Evolutionary conservation across 2,797 vertebrate genomes (phyloP).

Genomic region (Rhyacichthys aspro): DNA sequence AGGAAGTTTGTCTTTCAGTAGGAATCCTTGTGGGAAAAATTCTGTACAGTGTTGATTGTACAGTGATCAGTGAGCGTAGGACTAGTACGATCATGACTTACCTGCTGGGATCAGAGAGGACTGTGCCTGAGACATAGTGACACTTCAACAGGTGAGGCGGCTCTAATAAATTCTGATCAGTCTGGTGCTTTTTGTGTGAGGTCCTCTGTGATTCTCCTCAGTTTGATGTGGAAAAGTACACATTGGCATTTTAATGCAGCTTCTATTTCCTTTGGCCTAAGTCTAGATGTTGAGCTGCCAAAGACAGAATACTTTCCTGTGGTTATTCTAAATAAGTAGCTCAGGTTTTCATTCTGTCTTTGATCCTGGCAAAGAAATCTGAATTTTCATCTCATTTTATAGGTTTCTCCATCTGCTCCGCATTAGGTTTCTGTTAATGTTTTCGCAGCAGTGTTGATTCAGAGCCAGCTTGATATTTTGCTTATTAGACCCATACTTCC

Average conservation of each 20-base stretch:
- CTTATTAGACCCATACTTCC: conserved; percentile 1
- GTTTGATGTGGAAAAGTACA: conserved; percentile 74
- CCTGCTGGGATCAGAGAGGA: conserved; percentile 35
- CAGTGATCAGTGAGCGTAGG: conserved; percentile 29
- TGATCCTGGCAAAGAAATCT: conserved; percentile 60
- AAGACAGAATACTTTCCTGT: conserved; percentile 74
- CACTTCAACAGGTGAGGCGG: conserved; percentile 65
- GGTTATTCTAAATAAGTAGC: conserved; percentile 63
- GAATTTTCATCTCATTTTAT: conserved; percentile 51
- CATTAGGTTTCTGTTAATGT: conserved; percentile 40
- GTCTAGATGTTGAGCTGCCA: conserved; percentile 62
- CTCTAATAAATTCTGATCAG: conserved; percentile 41
- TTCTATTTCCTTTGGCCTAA: conserved; percentile 73
- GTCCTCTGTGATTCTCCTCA: conserved; percentile 62
- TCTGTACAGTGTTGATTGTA: conserved; percentile 18
- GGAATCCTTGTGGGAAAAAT: conserved; percentile 43
- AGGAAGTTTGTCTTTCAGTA: conserved; percentile 36
- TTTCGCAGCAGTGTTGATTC: conserved; percentile 31
- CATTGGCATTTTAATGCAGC: conserved; percentile 66
- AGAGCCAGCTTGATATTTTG: conserved; percentile 30
- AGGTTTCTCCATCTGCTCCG: conserved; percentile 51
- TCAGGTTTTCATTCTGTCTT: conserved; percentile 62
- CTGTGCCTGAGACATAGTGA: conserved; percentile 28
- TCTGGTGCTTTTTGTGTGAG: conserved; percentile 66
- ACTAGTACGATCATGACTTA: conserved; percentile 46